Conservation (phyloP, 2,113 vertebrate genomes). For the Micronisus gabar region DNA sequence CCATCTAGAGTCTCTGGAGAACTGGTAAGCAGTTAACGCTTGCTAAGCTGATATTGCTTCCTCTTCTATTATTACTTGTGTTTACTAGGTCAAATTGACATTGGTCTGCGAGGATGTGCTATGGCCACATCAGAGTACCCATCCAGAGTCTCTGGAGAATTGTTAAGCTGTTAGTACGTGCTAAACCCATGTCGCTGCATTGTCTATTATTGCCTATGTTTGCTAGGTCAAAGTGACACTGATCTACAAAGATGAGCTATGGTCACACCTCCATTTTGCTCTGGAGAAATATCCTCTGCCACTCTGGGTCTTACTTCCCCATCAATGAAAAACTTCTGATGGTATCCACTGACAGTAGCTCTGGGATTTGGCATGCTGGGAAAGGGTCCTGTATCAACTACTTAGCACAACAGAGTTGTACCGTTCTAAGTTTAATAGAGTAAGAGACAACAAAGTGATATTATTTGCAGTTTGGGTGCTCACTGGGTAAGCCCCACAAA, state of each 20-base stretch:
- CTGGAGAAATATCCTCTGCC: background rate
- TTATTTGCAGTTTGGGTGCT: background rate
- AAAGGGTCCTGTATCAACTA: background rate
- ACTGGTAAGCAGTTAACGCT: background rate
- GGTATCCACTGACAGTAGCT: background rate
- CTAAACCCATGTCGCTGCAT: background rate
- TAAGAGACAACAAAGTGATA: background rate
- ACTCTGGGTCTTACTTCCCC: background rate
- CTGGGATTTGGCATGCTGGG: background rate
- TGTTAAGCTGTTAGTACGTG: background rate
- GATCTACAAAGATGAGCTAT: background rate
- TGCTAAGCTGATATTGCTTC: background rate
- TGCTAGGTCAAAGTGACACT: conserved; percentile 38
- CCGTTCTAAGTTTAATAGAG: background rate
- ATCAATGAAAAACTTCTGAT: background rate
- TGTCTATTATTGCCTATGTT: background rate
- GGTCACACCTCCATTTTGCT: background rate
- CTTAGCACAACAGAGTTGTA: background rate
- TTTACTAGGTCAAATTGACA: conserved; percentile 13
- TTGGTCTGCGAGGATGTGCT: background rate
- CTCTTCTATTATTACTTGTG: background rate
- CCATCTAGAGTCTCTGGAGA: background rate
- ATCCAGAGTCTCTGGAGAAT: background rate
- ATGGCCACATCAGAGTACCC: background rate
- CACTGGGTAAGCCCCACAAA: background rate